These are phyloP conservation scores for Drosophila niveifrons DNA, from an alignment of 2,888 invertebrate genomes.

Conservation along the genomic window DNA sequence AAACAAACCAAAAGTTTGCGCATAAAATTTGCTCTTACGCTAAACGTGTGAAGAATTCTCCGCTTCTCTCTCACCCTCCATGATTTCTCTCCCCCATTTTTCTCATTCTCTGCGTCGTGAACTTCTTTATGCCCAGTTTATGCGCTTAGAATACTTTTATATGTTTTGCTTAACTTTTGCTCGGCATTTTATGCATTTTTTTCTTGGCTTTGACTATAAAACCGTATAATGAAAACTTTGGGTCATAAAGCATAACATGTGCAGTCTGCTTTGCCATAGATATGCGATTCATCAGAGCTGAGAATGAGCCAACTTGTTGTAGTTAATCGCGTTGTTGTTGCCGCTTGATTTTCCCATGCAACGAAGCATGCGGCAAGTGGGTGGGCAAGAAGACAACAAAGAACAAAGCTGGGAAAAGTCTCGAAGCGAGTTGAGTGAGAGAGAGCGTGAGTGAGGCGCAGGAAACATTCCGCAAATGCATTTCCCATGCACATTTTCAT, in stretches of 20 bases:
- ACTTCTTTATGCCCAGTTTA: slow-evolving; percentile 53
- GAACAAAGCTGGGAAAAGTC: slow-evolving; percentile 69
- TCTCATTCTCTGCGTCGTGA: not conserved
- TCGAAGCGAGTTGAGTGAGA: not conserved
- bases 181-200: slow-evolving; percentile 35
- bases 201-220: slow-evolving; percentile 52
- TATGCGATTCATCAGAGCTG: slow-evolving; percentile 14
- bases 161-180: slow-evolving; percentile 36
- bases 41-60: slow-evolving; percentile 67
- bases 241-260: slow-evolving; percentile 62
- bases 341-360: slow-evolving; percentile 57
- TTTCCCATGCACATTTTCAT: slow-evolving; percentile 78
- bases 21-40: slow-evolving; percentile 61
- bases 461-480: slow-evolving; percentile 80
- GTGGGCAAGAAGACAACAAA: slow-evolving; percentile 34
- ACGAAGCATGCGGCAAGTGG: slow-evolving; percentile 56
- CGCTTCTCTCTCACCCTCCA: not conserved
- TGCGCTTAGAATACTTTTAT: slow-evolving; percentile 64
- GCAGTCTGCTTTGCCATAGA: slow-evolving; percentile 17
- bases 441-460: slow-evolving; percentile 15
- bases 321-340: slow-evolving; percentile 8
- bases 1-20: slow-evolving; percentile 51
- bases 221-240: slow-evolving; percentile 69
- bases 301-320: slow-evolving; percentile 42
- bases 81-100: not conserved